Conservation (phyloP, 2,888 invertebrate genomes). For the Polyommatus iphigenia region DNA sequence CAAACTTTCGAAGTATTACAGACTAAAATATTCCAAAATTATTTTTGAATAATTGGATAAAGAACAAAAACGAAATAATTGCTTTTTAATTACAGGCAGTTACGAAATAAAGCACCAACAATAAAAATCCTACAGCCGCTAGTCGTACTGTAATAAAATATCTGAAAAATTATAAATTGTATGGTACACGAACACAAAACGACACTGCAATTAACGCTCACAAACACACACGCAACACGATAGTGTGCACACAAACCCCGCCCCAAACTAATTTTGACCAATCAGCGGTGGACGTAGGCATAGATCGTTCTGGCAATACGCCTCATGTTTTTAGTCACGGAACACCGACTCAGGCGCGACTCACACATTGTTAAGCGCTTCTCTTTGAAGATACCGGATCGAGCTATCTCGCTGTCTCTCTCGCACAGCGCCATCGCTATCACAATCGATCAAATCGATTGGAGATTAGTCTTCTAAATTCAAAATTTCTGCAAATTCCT, state of each 20-base stretch:
- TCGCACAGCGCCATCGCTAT: conserved; percentile 54
- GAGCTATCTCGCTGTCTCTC: conserved; percentile 65
- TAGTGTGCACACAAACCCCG: conserved; percentile 72
- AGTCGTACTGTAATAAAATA: conserved; percentile 45
- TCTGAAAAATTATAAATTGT: conserved; percentile 65
- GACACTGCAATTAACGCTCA: conserved; percentile 78
- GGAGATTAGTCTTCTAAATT: conserved; percentile 32
- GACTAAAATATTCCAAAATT: background rate
- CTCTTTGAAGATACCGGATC: conserved; percentile 74
- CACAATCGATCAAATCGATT: conserved; percentile 29
- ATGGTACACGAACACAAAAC: conserved; percentile 66
- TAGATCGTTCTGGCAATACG: conserved; percentile 77
- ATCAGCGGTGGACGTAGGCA: conserved; percentile 63
- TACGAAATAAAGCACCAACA: conserved; percentile 24
- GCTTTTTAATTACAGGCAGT: conserved; percentile 15
- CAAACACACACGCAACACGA: conserved; percentile 56
- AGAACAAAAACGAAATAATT: conserved; percentile 19
- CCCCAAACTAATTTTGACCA: conserved; percentile 73
- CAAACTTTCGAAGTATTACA: background rate
- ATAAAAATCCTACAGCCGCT: conserved; percentile 37
- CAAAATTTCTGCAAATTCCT: background rate
- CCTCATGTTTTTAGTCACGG: conserved; percentile 78
- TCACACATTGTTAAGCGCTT: conserved; percentile 78
- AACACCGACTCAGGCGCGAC: conserved; percentile 79
- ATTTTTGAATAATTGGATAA: background rate